Evolutionary conservation across 2,888 invertebrate genomes (phyloP), one percentile per base, ranked within the genome.

Genomic region (Noctua janthina): DNA sequence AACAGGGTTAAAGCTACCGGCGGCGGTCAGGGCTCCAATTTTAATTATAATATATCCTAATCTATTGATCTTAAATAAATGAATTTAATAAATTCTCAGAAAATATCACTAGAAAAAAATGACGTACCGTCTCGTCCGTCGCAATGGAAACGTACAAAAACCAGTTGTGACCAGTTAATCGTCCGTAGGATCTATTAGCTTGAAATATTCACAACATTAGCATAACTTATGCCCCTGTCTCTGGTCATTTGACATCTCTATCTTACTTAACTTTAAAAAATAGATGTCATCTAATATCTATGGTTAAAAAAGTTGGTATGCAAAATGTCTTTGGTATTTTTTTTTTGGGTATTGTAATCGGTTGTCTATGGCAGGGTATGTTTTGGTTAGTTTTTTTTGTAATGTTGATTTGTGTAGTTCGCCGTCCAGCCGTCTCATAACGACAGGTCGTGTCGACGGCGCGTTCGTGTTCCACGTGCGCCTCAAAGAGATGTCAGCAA

Each of bases 171-270:
- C 81, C 83, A 83, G 85, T 90, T 92, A 92, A 93, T 93, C 93
- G 89, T 81, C 85, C 81, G 85, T 74, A 81, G 84, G 89, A 92
- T 92, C 94, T 95, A 95, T 95, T 94, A 95, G 92, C 89, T 93
- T 96, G 94, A 96, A 92, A 94, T 95, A 96, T 96, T 91, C 90
- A 83, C 88, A 86, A 87, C 95, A 95, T 96, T 95, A 95, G 83
- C 89, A 91, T 95, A 94, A 95, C 90, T 93, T 93, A 96, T 95
- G 91, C 88, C 87, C 87, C 91, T 89, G 90, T 91, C 90, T 82
- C 80, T 81, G 74, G 79, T 79, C 86, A 87, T 91, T 87, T 82
- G 93, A 95, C 92, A 90, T 88, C 94, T 95, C 92, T 92, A 94
- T 95, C 92, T 91, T 83, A 80, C 76, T 87, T 84, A 82, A 85